Percentiles rank a stretch among this genome's conserved stretches.
Conservation (phyloP, 2,113 vertebrate species). For the Actenoides lindsayi region DNA sequence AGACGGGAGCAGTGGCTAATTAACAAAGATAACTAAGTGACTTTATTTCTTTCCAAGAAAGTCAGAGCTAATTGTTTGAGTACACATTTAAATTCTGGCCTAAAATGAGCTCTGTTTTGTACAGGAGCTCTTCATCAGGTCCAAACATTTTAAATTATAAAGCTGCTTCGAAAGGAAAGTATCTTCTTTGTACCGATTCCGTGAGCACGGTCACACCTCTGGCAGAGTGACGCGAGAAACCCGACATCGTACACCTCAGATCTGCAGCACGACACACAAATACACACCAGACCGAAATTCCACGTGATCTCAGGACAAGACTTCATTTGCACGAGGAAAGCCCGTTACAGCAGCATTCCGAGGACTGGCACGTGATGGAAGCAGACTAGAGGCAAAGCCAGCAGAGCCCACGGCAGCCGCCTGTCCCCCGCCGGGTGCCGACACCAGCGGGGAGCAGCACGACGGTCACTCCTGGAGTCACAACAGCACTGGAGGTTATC, state of each 20-base stretch:
- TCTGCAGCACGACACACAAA: slow-evolving; percentile 1
- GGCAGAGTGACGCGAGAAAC: neutral
- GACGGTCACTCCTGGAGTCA: fast-evolving
- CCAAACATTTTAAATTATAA: neutral
- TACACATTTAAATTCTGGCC: neutral
- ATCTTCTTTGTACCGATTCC: neutral
- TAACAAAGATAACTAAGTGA: neutral
- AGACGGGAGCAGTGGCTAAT: neutral
- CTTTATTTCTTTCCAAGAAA: slow-evolving; percentile 19
- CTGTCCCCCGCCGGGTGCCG: neutral
- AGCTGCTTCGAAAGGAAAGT: neutral
- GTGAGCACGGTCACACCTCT: neutral
- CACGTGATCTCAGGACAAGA: neutral
- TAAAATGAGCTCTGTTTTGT: neutral
- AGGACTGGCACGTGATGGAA: neutral
- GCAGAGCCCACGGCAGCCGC: neutral
- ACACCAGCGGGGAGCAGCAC: neutral
- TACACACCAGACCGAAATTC: neutral
- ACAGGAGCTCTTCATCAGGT: neutral
- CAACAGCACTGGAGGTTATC: neutral
- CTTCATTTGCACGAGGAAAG: neutral
- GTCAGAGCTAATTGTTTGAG: neutral
- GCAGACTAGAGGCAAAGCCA: neutral
- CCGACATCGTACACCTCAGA: neutral
- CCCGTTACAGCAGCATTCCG: neutral